Conservation (phyloP, 1,140 invertebrate genomes). For the Phenacoccus solenopsis region DNA sequence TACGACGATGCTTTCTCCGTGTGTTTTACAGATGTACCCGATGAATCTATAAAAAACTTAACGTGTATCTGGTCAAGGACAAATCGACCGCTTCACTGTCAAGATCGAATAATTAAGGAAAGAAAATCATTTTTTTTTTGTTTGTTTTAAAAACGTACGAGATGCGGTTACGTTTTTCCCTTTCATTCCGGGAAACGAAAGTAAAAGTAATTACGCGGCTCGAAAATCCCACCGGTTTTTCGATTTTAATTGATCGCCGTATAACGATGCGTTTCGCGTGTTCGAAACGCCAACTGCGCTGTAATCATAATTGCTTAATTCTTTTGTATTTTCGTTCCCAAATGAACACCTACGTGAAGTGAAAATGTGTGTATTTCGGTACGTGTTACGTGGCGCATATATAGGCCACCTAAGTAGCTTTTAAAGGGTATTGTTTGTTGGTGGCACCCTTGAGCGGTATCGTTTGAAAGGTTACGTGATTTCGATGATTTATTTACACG, state of each 20-base stretch:
- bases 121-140: no score
- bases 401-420: no score
- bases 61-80: slow-evolving; percentile 14
- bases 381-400: no score
- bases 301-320: not conserved
- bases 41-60: slow-evolving; percentile 6
- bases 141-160: not conserved
- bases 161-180: not conserved
- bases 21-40: not conserved
- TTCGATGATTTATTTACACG: no score
- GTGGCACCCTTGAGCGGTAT: not conserved
- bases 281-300: no score
- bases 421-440: not conserved
- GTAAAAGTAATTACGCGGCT: no score
- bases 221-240: no score
- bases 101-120: slow-evolving; percentile 10
- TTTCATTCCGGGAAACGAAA: not conserved
- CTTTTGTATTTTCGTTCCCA: no score
- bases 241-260: no score
- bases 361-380: not conserved
- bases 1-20: not conserved
- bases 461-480: not conserved
- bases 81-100: slow-evolving; percentile 8
- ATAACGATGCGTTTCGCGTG: no score
- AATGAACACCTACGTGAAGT: slow-evolving; percentile 1